Conservation (phyloP, 2,113 vertebrate species). For the Bubo bubo region DNA sequence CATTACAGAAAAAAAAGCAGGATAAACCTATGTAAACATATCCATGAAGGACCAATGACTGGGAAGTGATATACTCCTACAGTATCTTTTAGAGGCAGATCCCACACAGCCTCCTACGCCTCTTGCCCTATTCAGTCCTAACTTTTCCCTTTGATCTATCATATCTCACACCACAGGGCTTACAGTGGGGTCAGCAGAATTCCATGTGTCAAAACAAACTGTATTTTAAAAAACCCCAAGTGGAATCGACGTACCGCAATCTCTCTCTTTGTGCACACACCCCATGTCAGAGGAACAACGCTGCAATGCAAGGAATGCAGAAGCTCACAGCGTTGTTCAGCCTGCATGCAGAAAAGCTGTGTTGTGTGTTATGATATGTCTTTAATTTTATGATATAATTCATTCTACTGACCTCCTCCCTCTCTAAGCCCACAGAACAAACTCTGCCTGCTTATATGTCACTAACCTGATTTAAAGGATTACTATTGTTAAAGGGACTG, state of each 20-base stretch:
- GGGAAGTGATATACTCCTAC: not conserved
- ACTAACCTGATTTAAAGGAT: not conserved
- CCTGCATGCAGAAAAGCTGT: not conserved
- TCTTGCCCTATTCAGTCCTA: not conserved
- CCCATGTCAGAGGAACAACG: not conserved
- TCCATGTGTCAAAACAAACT: not conserved
- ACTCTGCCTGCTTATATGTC: not conserved
- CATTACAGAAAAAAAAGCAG: not conserved
- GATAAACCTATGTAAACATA: not conserved
- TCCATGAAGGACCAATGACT: not conserved
- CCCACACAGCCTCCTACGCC: not conserved
- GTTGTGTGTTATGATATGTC: not conserved
- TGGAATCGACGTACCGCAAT: accelerated
- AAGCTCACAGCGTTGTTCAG: not conserved
- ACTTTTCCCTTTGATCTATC: not conserved
- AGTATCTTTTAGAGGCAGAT: not conserved
- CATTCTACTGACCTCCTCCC: not conserved
- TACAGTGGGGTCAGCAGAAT: not conserved
- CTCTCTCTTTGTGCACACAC: not conserved
- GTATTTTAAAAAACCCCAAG: not conserved
- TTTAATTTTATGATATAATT: not conserved
- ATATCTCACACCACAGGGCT: not conserved
- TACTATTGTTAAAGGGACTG: not conserved
- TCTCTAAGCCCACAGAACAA: not conserved
- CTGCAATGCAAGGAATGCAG: not conserved